These are phyloP conservation scores for Suillia variegata DNA, from an alignment of 2,888 invertebrate genomes.

Conservation along the genomic window DNA sequence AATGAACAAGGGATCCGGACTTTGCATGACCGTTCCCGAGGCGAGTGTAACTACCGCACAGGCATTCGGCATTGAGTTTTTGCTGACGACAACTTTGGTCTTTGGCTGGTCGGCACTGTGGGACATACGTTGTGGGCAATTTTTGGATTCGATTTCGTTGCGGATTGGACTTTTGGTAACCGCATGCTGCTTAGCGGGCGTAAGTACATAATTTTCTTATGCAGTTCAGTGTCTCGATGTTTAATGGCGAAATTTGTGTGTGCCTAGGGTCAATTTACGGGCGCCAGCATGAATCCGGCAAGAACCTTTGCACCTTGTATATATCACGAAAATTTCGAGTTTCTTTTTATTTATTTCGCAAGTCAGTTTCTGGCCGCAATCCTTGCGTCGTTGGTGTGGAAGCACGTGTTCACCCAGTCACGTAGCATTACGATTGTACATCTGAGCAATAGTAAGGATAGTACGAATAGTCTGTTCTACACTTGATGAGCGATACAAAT, in stretches of 20 bases:
- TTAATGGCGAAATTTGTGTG: background rate
- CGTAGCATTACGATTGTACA: too few relatives aligned
- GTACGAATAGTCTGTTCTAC: too few relatives aligned
- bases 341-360: constrained; percentile 76
- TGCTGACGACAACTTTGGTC: constrained; percentile 32
- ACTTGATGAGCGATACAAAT: too few relatives aligned
- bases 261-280: constrained; percentile 62
- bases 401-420: constrained; percentile 47
- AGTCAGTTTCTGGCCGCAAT: constrained; percentile 65
- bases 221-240: background rate
- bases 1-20: constrained; percentile 17
- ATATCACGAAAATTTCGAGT: constrained; percentile 68
- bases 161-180: constrained; percentile 37
- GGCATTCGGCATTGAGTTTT: constrained; percentile 30
- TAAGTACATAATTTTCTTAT: constrained; percentile 22
- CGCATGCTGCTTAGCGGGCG: constrained; percentile 35
- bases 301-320: constrained; percentile 73
- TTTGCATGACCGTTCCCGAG: constrained; percentile 31
- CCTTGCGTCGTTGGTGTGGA: constrained; percentile 60
- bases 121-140: constrained; percentile 39
- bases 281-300: constrained; percentile 74
- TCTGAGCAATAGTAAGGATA: too few relatives aligned
- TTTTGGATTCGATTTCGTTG: constrained; percentile 38
- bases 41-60: constrained; percentile 24
- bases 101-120: constrained; percentile 42